These are phyloP conservation scores for Euleptes europaea DNA, from an alignment of 2,113 vertebrate genomes.

Conservation along the genomic window DNA sequence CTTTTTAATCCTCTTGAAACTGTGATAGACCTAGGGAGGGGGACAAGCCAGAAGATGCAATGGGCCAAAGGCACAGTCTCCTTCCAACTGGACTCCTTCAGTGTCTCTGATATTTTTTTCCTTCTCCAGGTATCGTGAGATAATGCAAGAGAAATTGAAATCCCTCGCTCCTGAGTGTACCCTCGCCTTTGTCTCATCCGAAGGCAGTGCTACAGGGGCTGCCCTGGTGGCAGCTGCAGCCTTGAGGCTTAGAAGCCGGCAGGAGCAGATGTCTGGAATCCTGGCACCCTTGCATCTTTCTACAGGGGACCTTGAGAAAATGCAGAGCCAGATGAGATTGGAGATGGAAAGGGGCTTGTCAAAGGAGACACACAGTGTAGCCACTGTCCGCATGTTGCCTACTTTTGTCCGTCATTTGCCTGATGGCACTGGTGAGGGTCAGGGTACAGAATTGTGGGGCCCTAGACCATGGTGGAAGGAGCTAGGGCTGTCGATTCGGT, in stretches of 20 bases:
- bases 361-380: neutral
- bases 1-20: neutral
- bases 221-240: conserved; percentile 85
- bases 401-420: conserved; percentile 69
- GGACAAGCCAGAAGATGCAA: too few relatives aligned
- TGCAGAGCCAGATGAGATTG: conserved; percentile 70
- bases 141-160: conserved; percentile 65
- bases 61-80: neutral
- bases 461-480: neutral
- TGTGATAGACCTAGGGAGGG: neutral
- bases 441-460: neutral
- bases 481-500: too few relatives aligned
- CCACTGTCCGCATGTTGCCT: conserved; percentile 78
- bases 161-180: conserved; percentile 75
- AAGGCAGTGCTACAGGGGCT: conserved; percentile 79
- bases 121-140: conserved; percentile 72
- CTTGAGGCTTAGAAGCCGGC: conserved; percentile 59
- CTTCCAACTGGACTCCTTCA: rapidly evolving
- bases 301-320: neutral
- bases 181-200: conserved; percentile 73
- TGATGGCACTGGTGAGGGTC: conserved; percentile 69
- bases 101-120: neutral
- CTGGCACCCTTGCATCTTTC: conserved; percentile 66
- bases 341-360: conserved; percentile 76
- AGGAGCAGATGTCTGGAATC: conserved; percentile 40